These are phyloP conservation scores for Priapulus caudatus DNA, from an alignment of 2,888 invertebrate species.

Conservation along the genomic window DNA sequence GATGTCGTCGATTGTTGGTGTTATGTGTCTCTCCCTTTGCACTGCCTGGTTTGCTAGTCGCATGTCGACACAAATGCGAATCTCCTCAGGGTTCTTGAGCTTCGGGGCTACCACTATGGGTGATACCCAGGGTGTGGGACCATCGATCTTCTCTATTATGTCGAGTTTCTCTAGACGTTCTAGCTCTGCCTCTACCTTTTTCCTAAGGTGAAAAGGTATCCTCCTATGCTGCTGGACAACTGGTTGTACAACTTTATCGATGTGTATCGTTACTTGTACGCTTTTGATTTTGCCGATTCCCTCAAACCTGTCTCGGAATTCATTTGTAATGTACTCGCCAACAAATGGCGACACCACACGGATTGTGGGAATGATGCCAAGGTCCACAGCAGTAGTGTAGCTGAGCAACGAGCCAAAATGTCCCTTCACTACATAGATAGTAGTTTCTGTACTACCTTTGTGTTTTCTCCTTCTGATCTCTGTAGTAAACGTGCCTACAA, in stretches of 20 bases:
- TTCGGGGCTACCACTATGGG: constrained; percentile 25
- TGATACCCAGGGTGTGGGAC: constrained; percentile 26
- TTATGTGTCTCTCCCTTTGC: constrained; percentile 20
- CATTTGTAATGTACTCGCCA: neutral
- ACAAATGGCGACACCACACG: too few relatives aligned
- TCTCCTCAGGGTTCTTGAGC: constrained; percentile 9
- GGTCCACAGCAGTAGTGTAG: neutral
- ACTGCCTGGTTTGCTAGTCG: constrained; percentile 20
- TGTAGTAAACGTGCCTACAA: too few relatives aligned
- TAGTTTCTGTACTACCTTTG: neutral
- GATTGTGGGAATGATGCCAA: too few relatives aligned
- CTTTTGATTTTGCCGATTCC: constrained; percentile 2
- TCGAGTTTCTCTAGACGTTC: constrained; percentile 21
- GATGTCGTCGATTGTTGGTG: constrained; percentile 22
- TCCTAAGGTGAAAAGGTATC: neutral
- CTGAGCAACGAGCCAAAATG: neutral
- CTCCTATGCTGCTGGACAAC: neutral
- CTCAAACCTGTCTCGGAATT: neutral
- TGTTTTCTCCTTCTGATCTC: too few relatives aligned
- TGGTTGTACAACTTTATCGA: neutral
- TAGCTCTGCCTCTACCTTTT: constrained; percentile 20
- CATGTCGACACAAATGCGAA: constrained; percentile 25
- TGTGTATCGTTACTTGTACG: neutral
- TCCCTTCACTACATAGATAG: neutral
- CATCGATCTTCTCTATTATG: constrained; percentile 25